These are phyloP conservation scores for Mus pahari DNA, from an alignment of 2,113 vertebrate species.

Conservation along the genomic window DNA sequence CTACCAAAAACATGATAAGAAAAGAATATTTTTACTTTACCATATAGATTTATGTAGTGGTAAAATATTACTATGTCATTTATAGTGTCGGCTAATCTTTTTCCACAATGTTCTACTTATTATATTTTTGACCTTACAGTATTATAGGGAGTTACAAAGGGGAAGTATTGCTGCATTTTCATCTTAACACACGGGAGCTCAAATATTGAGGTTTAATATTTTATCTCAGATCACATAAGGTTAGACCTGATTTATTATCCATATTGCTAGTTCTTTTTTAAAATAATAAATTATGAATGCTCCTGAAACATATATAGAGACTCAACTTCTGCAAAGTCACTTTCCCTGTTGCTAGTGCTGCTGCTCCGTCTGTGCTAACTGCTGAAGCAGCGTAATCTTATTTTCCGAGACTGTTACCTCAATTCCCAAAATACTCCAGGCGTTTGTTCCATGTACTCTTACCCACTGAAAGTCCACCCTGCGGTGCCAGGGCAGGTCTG, in stretches of 20 bases:
- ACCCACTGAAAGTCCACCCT: not conserved
- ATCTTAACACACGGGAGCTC: conserved; percentile 30
- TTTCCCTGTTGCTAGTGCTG: not conserved
- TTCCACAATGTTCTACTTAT: not conserved
- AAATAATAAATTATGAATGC: conserved; percentile 63
- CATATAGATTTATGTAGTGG: not conserved
- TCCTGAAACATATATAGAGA: conserved; percentile 16
- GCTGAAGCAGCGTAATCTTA: not conserved
- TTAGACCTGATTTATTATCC: conserved; percentile 62
- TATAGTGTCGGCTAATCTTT: conserved; percentile 36
- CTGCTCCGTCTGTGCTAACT: not conserved
- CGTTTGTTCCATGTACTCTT: not conserved
- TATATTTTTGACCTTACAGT: conserved; percentile 19
- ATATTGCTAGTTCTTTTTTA: conserved; percentile 1
- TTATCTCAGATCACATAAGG: conserved; percentile 51
- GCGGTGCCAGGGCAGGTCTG: not conserved
- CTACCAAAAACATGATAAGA: conserved; percentile 28
- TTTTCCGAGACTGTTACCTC: not conserved
- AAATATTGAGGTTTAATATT: conserved; percentile 66
- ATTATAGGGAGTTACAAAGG: not conserved
- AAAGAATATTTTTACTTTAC: conserved; percentile 57
- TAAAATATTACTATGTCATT: conserved; percentile 58
- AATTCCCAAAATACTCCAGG: not conserved
- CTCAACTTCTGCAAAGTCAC: conserved; percentile 53
- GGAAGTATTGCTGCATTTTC: conserved; percentile 38